Base-by-base conservation (phyloP, 2,797 vertebrate species). In the Anguilla obscura region DNA sequence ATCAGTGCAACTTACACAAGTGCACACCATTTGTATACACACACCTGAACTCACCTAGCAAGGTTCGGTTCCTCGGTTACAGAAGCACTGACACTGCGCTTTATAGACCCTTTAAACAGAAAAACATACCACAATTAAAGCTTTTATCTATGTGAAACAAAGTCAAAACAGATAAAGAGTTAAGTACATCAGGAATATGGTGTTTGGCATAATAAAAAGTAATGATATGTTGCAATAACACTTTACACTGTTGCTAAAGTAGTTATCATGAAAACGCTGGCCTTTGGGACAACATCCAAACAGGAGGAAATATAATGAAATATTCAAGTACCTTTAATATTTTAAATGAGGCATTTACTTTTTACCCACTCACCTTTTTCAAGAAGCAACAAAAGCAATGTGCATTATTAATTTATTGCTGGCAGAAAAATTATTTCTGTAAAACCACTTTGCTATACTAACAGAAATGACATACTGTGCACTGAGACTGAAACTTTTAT, bases 51-150 rank as follows among this genome's bases (percentile, higher is more conserved):
- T 84, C 90, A 97, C 96, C 93, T 92, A 85, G 79, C 40, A 30
- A 90, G 90, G 86, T 89, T 12, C 48, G 90, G 92, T 74, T 93
- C 94, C 85, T 96, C 94, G 84, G 92, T 92, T 54, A 91, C 94
- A 21, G 93, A 95, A 89, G 91, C 54, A 89, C 92, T 95, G 84
- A 95, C 91, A 91, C 90, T 94, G 92, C 24, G 24, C 90, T 96
- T 95, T 56, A 93, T 90, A 89, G 92, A 90, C 85, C 92, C 96
- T 97, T 90, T 84, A 92, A 93, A 27, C 18, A 54, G 88, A 18
- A 85, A 48, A 84, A 80, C 56, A 87, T 52, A 33, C 69, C 33
- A 21, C 1, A 0, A n/a, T 54, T 87, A 82, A 84, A 33, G 14
- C 7, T 33, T 40, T 50, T 12, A 84, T 71, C 48, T 12, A 60